Evolutionary conservation across 2,113 vertebrate genomes (phyloP).

Genomic region (Semnopithecus entellus): DNA sequence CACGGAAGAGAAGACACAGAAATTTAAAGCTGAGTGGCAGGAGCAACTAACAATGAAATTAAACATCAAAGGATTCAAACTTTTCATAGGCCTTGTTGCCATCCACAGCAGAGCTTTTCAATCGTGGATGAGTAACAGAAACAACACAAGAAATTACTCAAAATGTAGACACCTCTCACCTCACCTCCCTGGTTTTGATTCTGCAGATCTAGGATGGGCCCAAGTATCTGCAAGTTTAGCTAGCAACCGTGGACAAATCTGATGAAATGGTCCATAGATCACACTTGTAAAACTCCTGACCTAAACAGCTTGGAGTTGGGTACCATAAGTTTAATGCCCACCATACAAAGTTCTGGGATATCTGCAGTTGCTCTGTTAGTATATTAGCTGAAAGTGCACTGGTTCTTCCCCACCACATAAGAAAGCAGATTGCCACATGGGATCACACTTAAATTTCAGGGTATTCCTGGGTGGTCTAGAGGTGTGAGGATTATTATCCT

Average conservation of each 20-base stretch:
- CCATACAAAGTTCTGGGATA: background rate
- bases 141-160: background rate
- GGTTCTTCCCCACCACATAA: background rate
- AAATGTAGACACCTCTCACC: background rate
- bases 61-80: background rate
- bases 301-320: background rate
- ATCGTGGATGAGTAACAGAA: background rate
- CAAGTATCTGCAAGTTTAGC: background rate
- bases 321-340: background rate
- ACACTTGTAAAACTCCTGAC: background rate
- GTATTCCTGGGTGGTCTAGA: background rate
- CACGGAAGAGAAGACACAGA: background rate
- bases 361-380: background rate
- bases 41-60: background rate
- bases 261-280: background rate
- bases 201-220: background rate
- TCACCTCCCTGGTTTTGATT: background rate
- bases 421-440: background rate
- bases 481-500: background rate
- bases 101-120: background rate
- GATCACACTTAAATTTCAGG: background rate
- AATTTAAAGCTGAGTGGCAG: background rate
- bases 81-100: background rate
- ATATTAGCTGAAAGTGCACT: background rate
- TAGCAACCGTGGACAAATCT: no score